A percentile compares a stretch with the other conserved stretches of the same genome.
phyloP scores from a whole-genome alignment of 2,797 vertebrate species.

The Microchirus variegatus region DNA sequence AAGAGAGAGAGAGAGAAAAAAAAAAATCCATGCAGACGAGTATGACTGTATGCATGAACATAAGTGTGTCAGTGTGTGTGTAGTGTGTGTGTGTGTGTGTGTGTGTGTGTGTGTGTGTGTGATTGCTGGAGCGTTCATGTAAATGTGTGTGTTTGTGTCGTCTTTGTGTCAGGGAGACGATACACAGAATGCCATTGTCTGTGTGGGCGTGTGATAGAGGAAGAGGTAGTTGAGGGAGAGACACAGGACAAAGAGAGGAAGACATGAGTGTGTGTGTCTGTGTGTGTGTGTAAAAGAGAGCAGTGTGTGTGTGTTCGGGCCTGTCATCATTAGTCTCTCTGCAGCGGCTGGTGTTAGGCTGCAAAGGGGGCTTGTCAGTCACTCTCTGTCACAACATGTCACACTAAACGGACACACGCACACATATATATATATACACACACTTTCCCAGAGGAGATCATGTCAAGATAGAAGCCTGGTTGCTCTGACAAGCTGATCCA shows the following conservation, averaged over 20 bases:
- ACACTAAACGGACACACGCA: slow-evolving; percentile 44
- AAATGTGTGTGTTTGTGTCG: slow-evolving; percentile 66
- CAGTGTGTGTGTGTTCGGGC: slow-evolving; percentile 66
- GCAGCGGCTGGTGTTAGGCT: slow-evolving; percentile 67
- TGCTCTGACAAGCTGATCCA: slow-evolving; percentile 55
- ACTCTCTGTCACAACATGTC: slow-evolving; percentile 77
- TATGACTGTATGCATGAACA: slow-evolving; percentile 28
- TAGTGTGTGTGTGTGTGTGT: slow-evolving; percentile 3
- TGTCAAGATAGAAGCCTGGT: slow-evolving; percentile 62
- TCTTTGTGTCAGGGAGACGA: slow-evolving; percentile 70
- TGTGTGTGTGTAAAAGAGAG: slow-evolving; percentile 49
- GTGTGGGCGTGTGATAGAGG: slow-evolving; percentile 74
- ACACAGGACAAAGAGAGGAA: slow-evolving; percentile 75
- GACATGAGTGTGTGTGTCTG: slow-evolving; percentile 43
- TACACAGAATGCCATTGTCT: slow-evolving; percentile 78
- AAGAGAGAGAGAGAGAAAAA: slow-evolving; percentile 37
- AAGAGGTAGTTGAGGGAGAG: slow-evolving; percentile 76
- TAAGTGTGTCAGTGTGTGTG: slow-evolving; percentile 40
- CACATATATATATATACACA: slow-evolving; percentile 16
- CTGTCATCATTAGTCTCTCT: slow-evolving; percentile 76
- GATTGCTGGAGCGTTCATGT: slow-evolving; percentile 35
- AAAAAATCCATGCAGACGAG: slow-evolving; percentile 47
- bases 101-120: slow-evolving; percentile 19
- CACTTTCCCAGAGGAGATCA: slow-evolving; percentile 59
- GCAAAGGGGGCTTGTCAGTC: slow-evolving; percentile 72